phyloP scores from a whole-genome alignment of 2,797 vertebrate species.

The Dicrostonyx torquatus region DNA sequence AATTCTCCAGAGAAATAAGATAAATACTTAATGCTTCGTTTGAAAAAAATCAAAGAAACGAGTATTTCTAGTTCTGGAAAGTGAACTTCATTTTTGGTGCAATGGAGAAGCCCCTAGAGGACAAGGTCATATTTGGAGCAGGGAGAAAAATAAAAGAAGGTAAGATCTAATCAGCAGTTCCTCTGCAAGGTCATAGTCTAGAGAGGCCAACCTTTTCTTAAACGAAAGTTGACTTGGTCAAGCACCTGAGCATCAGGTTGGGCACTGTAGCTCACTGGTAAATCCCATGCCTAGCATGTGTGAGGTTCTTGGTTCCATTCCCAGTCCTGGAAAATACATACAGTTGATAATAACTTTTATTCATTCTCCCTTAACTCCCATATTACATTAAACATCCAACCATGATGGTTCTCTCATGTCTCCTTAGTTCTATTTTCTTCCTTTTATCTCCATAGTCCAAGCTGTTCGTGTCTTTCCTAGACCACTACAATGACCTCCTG shows the following conservation, averaged over 20 bases:
- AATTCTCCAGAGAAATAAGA: conserved; percentile 86
- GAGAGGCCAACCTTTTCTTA: background rate
- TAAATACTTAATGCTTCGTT: conserved; percentile 80
- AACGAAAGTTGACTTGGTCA: background rate
- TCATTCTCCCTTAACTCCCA: background rate
- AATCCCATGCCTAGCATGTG: background rate
- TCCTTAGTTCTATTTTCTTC: background rate
- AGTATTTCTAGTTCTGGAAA: conserved; percentile 86
- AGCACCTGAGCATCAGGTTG: background rate
- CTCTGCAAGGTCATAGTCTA: background rate
- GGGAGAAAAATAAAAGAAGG: conserved; percentile 68
- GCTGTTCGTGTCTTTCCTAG: background rate
- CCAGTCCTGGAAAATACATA: background rate
- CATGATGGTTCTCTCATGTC: background rate
- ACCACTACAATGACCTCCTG: background rate
- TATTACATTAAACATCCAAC: background rate
- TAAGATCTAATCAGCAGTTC: background rate
- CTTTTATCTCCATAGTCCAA: background rate
- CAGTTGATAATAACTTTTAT: background rate
- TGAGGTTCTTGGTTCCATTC: background rate
- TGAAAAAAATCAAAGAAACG: conserved; percentile 77
- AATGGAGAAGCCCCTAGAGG: conserved; percentile 85
- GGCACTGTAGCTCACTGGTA: background rate
- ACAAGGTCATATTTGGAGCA: conserved; percentile 78
- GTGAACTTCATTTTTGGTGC: conserved; percentile 82